Evolutionary conservation across 2,113 vertebrate species (phyloP).

Genomic region (Cnemophilus loriae): DNA sequence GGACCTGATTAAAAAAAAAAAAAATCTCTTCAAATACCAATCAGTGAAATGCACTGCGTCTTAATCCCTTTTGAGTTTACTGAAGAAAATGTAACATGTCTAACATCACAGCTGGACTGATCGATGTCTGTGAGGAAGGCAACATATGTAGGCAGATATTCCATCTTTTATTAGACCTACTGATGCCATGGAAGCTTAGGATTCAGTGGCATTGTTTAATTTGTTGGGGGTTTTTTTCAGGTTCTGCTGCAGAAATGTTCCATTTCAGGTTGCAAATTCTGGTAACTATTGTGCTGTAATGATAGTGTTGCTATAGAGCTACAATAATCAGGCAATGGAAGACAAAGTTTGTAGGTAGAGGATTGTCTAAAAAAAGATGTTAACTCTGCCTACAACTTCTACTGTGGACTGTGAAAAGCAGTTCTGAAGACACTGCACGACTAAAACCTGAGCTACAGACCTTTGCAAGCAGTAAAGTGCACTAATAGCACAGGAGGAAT

Average conservation of each 20-base stretch:
- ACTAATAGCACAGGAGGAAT: neutral
- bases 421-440: neutral
- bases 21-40: neutral
- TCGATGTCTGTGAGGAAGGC: neutral
- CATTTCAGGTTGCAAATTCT: slow-evolving; percentile 9
- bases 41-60: neutral
- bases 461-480: neutral
- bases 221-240: neutral
- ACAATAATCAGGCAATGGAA: neutral
- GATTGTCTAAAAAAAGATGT: slow-evolving; percentile 43
- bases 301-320: slow-evolving; percentile 52
- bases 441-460: neutral
- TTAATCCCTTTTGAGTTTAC: neutral
- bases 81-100: neutral
- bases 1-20: neutral
- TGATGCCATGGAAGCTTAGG: neutral
- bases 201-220: neutral
- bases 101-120: neutral
- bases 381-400: slow-evolving; percentile 30
- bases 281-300: slow-evolving; percentile 20
- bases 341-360: slow-evolving; percentile 34
- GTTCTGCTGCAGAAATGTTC: slow-evolving; percentile 7
- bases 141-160: neutral
- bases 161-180: slow-evolving; percentile 3
- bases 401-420: neutral